phyloP scores from a whole-genome alignment of 2,888 invertebrate species.

The Zonitis immaculata region DNA sequence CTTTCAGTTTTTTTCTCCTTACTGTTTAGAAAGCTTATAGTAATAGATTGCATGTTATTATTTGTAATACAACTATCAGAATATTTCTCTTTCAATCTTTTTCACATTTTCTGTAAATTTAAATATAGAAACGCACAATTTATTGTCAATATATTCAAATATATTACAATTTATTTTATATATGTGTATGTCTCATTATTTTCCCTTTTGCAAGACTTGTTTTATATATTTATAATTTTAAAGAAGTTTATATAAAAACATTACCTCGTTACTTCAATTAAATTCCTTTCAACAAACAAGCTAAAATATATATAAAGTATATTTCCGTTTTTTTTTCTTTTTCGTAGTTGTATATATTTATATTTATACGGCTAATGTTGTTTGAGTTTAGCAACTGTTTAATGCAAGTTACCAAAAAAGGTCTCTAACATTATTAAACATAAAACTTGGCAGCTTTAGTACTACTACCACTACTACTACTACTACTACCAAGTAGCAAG shows the following conservation, averaged over 20 bases:
- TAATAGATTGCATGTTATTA: conserved; percentile 9
- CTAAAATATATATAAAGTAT: neutral
- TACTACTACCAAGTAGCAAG: conserved; percentile 10
- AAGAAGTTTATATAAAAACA: neutral
- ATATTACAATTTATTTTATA: no score
- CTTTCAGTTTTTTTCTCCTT: conserved; percentile 3
- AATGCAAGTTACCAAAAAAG: conserved; percentile 17
- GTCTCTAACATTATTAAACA: conserved; percentile 17
- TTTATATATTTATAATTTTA: conserved; percentile 9
- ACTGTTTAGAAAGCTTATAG: neutral
- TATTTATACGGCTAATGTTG: conserved; percentile 10
- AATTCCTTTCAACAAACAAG: neutral
- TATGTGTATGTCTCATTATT: no score
- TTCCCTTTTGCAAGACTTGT: neutral
- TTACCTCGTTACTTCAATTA: neutral
- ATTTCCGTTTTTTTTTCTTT: neutral
- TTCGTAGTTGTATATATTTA: neutral
- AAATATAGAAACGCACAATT: no score
- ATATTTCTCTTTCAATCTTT: neutral
- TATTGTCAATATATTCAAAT: no score
- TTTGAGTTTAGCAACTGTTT: conserved; percentile 14
- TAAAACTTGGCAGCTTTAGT: conserved; percentile 15
- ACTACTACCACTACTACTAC: no score
- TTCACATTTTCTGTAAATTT: no score
- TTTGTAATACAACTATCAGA: conserved; percentile 7